These are phyloP conservation scores for Orthonyx spaldingii DNA, from an alignment of 2,113 vertebrate genomes.

Conservation along the genomic window DNA sequence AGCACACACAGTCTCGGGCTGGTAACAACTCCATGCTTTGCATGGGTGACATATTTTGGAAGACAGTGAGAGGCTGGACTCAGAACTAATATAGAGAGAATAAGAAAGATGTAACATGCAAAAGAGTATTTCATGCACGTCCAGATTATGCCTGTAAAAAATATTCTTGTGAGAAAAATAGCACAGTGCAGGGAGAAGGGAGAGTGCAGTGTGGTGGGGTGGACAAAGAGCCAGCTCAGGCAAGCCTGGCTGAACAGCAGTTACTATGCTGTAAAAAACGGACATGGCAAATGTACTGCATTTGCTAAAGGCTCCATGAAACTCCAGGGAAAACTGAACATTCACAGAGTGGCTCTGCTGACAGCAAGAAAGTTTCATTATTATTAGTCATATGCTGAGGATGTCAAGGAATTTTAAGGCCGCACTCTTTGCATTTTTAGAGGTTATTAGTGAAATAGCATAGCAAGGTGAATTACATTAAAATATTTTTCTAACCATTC, in stretches of 20 bases:
- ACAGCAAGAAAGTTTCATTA: conserved; percentile 53
- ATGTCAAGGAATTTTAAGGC: conserved; percentile 62
- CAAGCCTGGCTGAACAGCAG: neutral
- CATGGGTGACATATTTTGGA: conserved; percentile 21
- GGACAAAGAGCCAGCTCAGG: conserved; percentile 31
- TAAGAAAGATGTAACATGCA: neutral
- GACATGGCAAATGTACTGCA: conserved; percentile 36
- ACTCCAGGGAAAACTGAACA: conserved; percentile 31
- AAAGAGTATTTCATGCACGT: neutral
- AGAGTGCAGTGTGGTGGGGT: neutral
- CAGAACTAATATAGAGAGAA: conserved; percentile 10
- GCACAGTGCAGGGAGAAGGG: neutral
- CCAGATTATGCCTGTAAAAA: neutral
- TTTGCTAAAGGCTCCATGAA: conserved; percentile 56
- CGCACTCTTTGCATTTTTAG: conserved; percentile 67
- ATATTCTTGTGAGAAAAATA: conserved; percentile 23
- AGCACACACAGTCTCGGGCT: neutral
- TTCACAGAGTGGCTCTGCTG: neutral
- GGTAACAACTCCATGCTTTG: neutral
- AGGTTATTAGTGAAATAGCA: conserved; percentile 75
- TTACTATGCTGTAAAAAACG: conserved; percentile 26
- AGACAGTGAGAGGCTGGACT: neutral
- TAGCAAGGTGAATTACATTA: conserved; percentile 73
- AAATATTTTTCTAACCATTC: conserved; percentile 76
- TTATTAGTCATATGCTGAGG: conserved; percentile 56